Percentiles rank a stretch among this genome's conserved stretches.
Evolutionary conservation across 2,797 vertebrate species (phyloP).

Genomic region (Protonibea diacanthus): DNA sequence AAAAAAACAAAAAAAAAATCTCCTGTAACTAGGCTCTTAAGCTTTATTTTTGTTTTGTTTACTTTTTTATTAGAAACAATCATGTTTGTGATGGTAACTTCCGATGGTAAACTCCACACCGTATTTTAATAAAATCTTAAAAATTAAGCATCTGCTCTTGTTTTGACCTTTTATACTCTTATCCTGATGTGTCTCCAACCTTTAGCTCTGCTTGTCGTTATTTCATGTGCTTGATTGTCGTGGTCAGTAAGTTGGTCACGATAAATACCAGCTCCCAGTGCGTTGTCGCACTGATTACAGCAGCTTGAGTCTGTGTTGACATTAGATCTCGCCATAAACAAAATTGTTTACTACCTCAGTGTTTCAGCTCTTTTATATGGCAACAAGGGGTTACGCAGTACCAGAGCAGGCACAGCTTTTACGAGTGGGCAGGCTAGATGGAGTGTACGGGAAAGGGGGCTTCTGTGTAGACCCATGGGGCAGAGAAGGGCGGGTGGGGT

Average conservation of each 20-base stretch:
- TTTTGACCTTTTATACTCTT: background rate
- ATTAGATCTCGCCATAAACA: constrained; percentile 48
- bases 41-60: constrained; percentile 92
- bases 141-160: constrained; percentile 65
- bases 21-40: constrained; percentile 92
- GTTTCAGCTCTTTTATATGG: constrained; percentile 60
- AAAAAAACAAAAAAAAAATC: constrained; percentile 75
- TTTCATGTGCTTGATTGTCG: constrained; percentile 19
- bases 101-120: constrained; percentile 91
- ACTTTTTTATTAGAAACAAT: constrained; percentile 93
- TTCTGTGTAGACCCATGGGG: constrained; percentile 57
- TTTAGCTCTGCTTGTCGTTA: constrained; percentile 10
- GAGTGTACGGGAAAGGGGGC: constrained; percentile 47
- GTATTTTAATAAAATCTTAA: constrained; percentile 97
- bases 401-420: constrained; percentile 61
- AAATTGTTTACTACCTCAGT: constrained; percentile 60
- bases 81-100: constrained; percentile 93
- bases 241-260: constrained; percentile 9
- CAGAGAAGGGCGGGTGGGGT: constrained; percentile 8
- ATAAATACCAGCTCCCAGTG: constrained; percentile 3
- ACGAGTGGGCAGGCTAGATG: constrained; percentile 52
- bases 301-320: constrained; percentile 37
- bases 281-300: constrained; percentile 23
- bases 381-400: constrained; percentile 27
- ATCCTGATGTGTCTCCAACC: background rate